phyloP scores from a whole-genome alignment of 2,888 invertebrate genomes.

The Epistrophe grossulariae region DNA sequence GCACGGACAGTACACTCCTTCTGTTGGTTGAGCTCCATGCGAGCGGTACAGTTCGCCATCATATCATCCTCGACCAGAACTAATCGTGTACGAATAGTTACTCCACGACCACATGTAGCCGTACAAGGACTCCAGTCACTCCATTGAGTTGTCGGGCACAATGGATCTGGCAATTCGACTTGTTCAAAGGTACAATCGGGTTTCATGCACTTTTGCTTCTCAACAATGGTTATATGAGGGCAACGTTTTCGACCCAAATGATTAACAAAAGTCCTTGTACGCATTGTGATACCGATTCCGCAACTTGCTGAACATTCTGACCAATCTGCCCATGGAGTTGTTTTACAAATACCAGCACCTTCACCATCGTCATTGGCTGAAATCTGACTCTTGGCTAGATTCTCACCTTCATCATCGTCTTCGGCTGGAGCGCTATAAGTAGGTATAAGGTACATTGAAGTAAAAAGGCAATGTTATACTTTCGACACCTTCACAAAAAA shows the following conservation, averaged over 20 bases:
- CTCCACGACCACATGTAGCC: constrained; percentile 92
- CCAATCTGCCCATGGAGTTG: constrained; percentile 82
- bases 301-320: constrained; percentile 95
- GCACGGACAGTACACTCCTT: constrained; percentile 88
- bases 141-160: constrained; percentile 94
- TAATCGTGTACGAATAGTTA: constrained; percentile 89
- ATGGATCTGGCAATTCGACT: constrained; percentile 84
- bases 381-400: constrained; percentile 81
- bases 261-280: constrained; percentile 90
- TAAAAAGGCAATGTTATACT: neutral
- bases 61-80: constrained; percentile 87
- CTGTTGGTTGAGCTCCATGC: constrained; percentile 91
- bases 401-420: constrained; percentile 83
- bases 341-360: constrained; percentile 82
- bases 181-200: constrained; percentile 86
- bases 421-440: constrained; percentile 57
- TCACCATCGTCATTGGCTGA: constrained; percentile 82
- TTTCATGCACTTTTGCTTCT: constrained; percentile 90
- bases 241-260: constrained; percentile 92
- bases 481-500: neutral
- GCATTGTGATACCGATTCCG: constrained; percentile 90
- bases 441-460: neutral
- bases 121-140: constrained; percentile 96
- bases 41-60: constrained; percentile 87
- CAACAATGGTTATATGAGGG: constrained; percentile 89